Conservation (phyloP, 1,140 invertebrate genomes). For the Limonius californicus region DNA sequence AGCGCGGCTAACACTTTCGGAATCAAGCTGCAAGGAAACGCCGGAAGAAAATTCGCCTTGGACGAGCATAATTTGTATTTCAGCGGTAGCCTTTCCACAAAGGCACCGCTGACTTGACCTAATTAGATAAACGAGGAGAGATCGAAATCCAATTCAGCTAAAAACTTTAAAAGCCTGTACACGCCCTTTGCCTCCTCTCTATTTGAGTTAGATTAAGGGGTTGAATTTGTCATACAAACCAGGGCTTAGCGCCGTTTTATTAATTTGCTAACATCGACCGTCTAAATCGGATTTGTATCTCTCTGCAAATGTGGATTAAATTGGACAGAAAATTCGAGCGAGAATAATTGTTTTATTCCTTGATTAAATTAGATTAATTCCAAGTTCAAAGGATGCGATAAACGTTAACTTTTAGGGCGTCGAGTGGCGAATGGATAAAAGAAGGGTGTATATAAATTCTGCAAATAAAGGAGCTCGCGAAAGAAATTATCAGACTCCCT, state of each 20-base stretch:
- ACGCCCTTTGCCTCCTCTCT: neutral
- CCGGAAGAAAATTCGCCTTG: constrained; percentile 4
- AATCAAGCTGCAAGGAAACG: constrained; percentile 6
- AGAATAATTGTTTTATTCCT: neutral
- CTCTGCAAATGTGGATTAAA: neutral
- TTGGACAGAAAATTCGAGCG: neutral
- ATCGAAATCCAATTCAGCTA: neutral
- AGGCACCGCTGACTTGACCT: neutral
- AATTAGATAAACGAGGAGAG: constrained; percentile 10
- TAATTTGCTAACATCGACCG: neutral
- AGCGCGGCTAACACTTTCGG: constrained; percentile 8
- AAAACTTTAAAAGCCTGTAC: constrained; percentile 15
- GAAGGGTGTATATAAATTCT: too few species aligned
- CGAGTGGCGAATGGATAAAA: neutral
- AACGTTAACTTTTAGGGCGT: too few species aligned
- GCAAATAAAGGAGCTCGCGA: too few species aligned
- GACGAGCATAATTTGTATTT: constrained; percentile 4
- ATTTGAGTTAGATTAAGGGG: neutral
- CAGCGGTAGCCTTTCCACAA: neutral
- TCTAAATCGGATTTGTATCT: neutral
- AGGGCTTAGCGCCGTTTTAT: neutral
- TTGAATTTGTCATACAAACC: neutral
- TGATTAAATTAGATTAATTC: neutral
- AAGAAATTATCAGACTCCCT: too few species aligned
- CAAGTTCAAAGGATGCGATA: neutral